These are phyloP conservation scores for Stichodactyla mertensii DNA, from an alignment of 64 coral and sea anemone genomes.

Conservation along the genomic window DNA sequence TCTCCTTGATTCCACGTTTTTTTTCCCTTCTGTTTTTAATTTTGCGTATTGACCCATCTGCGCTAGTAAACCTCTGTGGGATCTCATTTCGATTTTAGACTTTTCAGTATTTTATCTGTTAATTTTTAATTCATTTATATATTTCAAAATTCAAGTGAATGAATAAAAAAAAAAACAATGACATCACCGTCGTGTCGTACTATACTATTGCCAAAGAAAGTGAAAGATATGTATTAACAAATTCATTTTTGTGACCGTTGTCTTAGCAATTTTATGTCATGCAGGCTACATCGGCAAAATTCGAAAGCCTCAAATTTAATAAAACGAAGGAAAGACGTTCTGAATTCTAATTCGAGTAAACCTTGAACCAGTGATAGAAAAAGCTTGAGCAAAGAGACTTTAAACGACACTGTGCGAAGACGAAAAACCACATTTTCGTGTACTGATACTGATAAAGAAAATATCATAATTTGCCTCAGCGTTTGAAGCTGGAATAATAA, in stretches of 20 bases:
- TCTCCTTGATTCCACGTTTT: not conserved
- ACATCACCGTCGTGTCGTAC: not conserved
- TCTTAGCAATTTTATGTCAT: constrained; percentile 18
- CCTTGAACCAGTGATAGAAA: not conserved
- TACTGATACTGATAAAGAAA: not conserved
- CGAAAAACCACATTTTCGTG: not conserved
- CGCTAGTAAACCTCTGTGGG: not conserved
- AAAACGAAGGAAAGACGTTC: not conserved
- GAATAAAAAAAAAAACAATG: not conserved
- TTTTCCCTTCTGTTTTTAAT: not conserved
- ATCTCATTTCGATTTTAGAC: not conserved
- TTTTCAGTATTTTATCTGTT: not conserved
- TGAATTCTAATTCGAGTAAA: not conserved
- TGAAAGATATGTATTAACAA: not conserved
- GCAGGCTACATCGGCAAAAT: not conserved
- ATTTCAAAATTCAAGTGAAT: not conserved
- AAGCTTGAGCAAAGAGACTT: not conserved
- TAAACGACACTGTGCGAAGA: not conserved
- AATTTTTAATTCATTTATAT: not conserved
- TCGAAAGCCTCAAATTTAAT: constrained; percentile 1
- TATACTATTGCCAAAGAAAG: not conserved
- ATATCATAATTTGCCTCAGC: not conserved
- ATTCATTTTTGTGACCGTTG: constrained; percentile 11
- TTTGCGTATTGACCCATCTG: not conserved
- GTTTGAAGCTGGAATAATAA: not conserved